These are phyloP conservation scores for Melanotaenia pygmaea DNA, from an alignment of 2,797 vertebrate species.

Conservation along the genomic window DNA sequence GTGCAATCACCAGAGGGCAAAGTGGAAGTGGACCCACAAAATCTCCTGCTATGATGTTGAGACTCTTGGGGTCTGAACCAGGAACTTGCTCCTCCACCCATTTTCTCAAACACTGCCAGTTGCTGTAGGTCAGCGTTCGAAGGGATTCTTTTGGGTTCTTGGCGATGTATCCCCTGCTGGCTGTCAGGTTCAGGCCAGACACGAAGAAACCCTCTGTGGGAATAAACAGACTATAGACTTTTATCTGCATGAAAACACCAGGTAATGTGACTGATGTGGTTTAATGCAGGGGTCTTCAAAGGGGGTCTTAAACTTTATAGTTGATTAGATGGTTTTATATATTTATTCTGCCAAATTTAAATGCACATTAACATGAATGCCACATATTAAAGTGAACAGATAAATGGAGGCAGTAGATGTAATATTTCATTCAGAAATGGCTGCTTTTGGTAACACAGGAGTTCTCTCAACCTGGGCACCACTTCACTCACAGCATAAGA, in stretches of 20 bases:
- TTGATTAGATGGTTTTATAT: too few relatives aligned
- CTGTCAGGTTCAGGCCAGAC: conserved; percentile 90
- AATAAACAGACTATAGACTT: background rate
- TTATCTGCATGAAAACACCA: background rate
- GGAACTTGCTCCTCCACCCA: conserved; percentile 89
- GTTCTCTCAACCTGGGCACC: too few relatives aligned
- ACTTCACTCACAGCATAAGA: too few relatives aligned
- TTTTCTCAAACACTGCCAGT: conserved; percentile 78
- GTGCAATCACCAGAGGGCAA: conserved; percentile 84
- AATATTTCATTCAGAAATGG: too few relatives aligned
- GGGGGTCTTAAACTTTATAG: too few relatives aligned
- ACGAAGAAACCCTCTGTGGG: conserved; percentile 86
- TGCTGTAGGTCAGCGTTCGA: conserved; percentile 80
- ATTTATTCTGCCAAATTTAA: too few relatives aligned
- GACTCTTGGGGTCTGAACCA: conserved; percentile 72
- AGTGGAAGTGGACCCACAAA: conserved; percentile 86
- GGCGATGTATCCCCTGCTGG: conserved; percentile 80
- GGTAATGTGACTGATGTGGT: too few relatives aligned
- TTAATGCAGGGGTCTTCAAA: too few relatives aligned
- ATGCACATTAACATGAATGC: too few relatives aligned
- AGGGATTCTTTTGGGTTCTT: conserved; percentile 82
- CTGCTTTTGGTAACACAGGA: too few relatives aligned
- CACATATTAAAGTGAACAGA: background rate
- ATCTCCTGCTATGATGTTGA: conserved; percentile 93
- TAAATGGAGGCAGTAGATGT: too few relatives aligned